A percentile compares a stretch with the other conserved stretches of the same genome.
phyloP scores from a whole-genome alignment of 64 coral and sea anemone species.

The Acropora tenuis region DNA sequence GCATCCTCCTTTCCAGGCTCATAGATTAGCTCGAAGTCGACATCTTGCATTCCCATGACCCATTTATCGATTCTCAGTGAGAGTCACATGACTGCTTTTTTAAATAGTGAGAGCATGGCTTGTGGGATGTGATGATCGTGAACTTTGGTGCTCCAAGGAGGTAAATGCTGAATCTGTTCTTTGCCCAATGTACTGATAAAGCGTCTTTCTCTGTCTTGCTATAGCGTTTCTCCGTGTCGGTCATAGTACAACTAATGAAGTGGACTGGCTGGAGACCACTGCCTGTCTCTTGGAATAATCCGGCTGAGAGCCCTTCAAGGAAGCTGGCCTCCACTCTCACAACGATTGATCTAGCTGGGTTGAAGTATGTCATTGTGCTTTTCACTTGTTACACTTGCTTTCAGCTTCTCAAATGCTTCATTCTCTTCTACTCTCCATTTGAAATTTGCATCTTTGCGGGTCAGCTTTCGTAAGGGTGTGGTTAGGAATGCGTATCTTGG shows the following conservation, averaged over 20 bases:
- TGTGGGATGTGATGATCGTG: conserved; percentile 55
- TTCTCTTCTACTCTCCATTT: no score
- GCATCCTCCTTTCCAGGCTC: conserved; percentile 36
- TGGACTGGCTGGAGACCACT: conserved; percentile 43
- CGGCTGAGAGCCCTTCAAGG: background rate
- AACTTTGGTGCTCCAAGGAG: conserved; percentile 50
- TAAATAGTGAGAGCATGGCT: conserved; percentile 38
- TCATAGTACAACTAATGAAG: conserved; percentile 58
- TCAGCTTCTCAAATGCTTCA: no score
- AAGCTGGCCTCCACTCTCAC: conserved; percentile 51
- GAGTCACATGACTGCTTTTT: background rate
- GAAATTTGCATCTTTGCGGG: no score
- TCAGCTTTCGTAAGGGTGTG: no score
- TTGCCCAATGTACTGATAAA: conserved; percentile 38
- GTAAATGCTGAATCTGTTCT: conserved; percentile 63
- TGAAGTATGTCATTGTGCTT: conserved; percentile 49
- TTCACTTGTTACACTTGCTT: background rate
- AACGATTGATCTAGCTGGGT: conserved; percentile 49
- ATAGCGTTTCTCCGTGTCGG: conserved; percentile 35
- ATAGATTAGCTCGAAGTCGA: conserved; percentile 48
- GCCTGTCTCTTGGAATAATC: background rate
- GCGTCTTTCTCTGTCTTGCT: conserved; percentile 65
- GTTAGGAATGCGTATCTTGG: no score
- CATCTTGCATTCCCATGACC: conserved; percentile 54
- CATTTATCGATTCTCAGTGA: conserved; percentile 40